A percentile compares a stretch with the other conserved stretches of the same genome.
phyloP scores from a whole-genome alignment of 2,113 vertebrate genomes.

The Leucosticte australis region DNA sequence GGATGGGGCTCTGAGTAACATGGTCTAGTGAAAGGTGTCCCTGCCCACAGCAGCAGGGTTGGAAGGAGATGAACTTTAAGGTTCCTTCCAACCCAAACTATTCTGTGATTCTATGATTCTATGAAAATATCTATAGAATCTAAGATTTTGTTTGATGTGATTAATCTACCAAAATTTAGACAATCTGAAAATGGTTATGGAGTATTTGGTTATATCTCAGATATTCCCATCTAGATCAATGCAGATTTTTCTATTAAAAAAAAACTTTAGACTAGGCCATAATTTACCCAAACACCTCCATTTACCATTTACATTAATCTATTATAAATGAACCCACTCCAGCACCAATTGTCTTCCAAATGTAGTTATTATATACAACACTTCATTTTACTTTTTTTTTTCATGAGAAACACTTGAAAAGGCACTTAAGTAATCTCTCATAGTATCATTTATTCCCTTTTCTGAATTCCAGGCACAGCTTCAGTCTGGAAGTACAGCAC shows the following conservation, averaged over 20 bases:
- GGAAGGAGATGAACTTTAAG: not conserved
- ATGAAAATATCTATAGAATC: not conserved
- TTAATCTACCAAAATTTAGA: not conserved
- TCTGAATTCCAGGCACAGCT: not conserved
- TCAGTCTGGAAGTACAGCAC: not conserved
- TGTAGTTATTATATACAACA: not conserved
- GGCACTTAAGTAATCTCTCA: not conserved
- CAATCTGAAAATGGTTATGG: not conserved
- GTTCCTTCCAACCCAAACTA: not conserved
- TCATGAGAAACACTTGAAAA: not conserved
- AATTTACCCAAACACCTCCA: not conserved
- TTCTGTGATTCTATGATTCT: not conserved
- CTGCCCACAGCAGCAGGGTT: not conserved
- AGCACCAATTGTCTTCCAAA: not conserved
- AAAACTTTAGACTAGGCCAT: not conserved
- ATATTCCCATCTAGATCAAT: not conserved
- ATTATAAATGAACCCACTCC: not conserved
- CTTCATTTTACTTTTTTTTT: not conserved
- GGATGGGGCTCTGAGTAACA: not conserved
- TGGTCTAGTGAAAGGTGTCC: too few relatives aligned
- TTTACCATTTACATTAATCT: not conserved
- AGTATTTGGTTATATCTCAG: not conserved
- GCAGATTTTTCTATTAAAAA: not conserved
- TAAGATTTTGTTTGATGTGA: not conserved
- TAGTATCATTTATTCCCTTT: not conserved